Evolutionary conservation across 2,888 invertebrate genomes (phyloP), one percentile per base, ranked within the genome.

Genomic region (Notocelia uddmanniana): DNA sequence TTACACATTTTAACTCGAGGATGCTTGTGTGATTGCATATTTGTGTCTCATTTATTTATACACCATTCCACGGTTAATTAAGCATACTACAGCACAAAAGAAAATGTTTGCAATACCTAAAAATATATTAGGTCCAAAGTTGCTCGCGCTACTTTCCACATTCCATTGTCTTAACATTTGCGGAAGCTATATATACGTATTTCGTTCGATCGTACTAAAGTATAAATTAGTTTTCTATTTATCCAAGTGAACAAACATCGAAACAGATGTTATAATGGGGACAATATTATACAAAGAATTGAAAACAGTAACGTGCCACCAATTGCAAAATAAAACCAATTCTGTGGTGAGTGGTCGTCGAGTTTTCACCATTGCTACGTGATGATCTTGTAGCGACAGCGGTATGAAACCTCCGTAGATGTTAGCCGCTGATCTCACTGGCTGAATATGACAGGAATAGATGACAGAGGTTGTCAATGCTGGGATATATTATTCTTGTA

Each of bases 261-360:
- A 76, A 72, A 75, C 82, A 84, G 77, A 77, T 82, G 83, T 83
- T 81, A 77, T 80, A 83, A 76, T 80, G 77, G 59, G 83, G 60
- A 37, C 71, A 66, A 45, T 34, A 55, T 21, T 57, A 54, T 71
- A 60, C 60, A 68, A 72, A 72, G 67, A 69, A 48, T 13, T 37
- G 55, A 18, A 67, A 67, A 70, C 18, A 60, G 34, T 31, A 72
- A 67, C 71, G 45, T 62, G 60, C 37, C 64, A 70, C 64, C 55
- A 67, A 60, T 71, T 71, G 71, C 60, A 67, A 67, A 67, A 72
- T 34, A 55, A 72, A 60, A 48, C 45, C n/a, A 54, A 60, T 45
- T 54, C 60, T 62, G 54, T 58, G 62, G 57, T 68, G 67, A 70
- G 41, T 57, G 67, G 48, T 73, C 73, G 41, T 19, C 48, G 48